Percentiles rank a stretch among this genome's conserved stretches.
phyloP scores from a whole-genome alignment of 2,888 invertebrate genomes.

The Unio delphinus region DNA sequence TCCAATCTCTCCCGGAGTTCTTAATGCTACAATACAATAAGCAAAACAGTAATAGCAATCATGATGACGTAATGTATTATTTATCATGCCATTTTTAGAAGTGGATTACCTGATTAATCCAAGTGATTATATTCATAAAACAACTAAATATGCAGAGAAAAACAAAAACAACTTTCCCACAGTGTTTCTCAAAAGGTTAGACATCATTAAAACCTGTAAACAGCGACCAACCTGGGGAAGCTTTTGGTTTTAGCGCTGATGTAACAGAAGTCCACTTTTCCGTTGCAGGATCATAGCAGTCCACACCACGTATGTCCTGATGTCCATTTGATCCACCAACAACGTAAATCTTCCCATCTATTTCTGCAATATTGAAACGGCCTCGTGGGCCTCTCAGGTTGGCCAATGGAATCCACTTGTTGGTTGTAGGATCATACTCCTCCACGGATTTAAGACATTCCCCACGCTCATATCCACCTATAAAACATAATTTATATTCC shows the following conservation, averaged over 20 bases:
- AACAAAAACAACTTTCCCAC: too few species aligned
- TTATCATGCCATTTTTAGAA: too few species aligned
- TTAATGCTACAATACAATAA: too few species aligned
- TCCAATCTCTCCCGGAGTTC: too few species aligned
- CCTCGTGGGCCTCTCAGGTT: slow-evolving; percentile 83
- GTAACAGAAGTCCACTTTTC: slow-evolving; percentile 75
- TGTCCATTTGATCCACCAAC: slow-evolving; percentile 89
- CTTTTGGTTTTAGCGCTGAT: slow-evolving; percentile 72
- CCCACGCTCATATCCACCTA: slow-evolving; percentile 86
- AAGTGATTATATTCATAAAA: too few species aligned
- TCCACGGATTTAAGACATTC: slow-evolving; percentile 85
- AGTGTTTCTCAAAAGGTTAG: too few species aligned
- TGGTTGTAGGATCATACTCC: slow-evolving; percentile 80
- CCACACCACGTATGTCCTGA: slow-evolving; percentile 83
- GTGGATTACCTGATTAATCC: too few species aligned
- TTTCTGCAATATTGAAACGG: slow-evolving; percentile 83
- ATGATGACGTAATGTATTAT: too few species aligned
- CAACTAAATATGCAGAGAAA: too few species aligned
- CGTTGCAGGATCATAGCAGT: slow-evolving; percentile 75
- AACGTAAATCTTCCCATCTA: slow-evolving; percentile 79
- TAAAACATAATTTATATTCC: not conserved
- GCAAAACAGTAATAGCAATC: too few species aligned
- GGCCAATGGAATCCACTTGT: slow-evolving; percentile 80
- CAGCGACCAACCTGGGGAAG: slow-evolving; percentile 28
- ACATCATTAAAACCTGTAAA: too few species aligned